Percentiles rank a stretch among this genome's conserved stretches.
Evolutionary conservation across 2,113 vertebrate genomes (phyloP).

Genomic region (Trematocara unimaculatum): DNA sequence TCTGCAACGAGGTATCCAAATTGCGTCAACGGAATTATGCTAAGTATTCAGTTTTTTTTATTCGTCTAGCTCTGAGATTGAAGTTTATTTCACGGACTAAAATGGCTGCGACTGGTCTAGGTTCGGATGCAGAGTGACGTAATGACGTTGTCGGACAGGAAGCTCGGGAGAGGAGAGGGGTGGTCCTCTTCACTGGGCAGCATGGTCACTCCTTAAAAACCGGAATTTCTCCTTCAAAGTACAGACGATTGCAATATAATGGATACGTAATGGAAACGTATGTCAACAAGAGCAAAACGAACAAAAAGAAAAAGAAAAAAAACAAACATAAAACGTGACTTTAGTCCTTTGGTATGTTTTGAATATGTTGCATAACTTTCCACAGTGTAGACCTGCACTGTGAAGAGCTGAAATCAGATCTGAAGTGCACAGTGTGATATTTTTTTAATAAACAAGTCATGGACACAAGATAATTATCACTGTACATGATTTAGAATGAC

Average conservation of each 20-base stretch:
- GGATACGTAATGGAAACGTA: fast-evolving
- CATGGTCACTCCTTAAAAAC: background rate
- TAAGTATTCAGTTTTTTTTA: background rate
- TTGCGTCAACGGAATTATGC: background rate
- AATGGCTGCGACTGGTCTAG: slow-evolving; percentile 73
- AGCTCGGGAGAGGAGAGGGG: background rate
- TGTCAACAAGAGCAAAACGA: background rate
- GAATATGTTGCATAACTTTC: background rate
- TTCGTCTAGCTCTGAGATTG: slow-evolving; percentile 23
- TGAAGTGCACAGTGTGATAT: background rate
- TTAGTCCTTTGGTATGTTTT: background rate
- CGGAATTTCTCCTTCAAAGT: background rate
- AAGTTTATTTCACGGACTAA: slow-evolving; percentile 76
- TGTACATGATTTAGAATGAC: background rate
- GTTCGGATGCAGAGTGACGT: slow-evolving; percentile 69
- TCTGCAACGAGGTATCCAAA: background rate
- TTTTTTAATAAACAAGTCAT: background rate
- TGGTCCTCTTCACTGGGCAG: background rate
- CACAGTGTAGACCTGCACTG: background rate
- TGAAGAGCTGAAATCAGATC: background rate
- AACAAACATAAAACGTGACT: background rate
- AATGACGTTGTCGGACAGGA: slow-evolving; percentile 36
- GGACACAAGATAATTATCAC: background rate
- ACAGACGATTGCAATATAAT: background rate
- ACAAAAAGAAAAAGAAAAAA: background rate